phyloP scores from a whole-genome alignment of 2,888 invertebrate species.

The Plagiodera versicolora region DNA sequence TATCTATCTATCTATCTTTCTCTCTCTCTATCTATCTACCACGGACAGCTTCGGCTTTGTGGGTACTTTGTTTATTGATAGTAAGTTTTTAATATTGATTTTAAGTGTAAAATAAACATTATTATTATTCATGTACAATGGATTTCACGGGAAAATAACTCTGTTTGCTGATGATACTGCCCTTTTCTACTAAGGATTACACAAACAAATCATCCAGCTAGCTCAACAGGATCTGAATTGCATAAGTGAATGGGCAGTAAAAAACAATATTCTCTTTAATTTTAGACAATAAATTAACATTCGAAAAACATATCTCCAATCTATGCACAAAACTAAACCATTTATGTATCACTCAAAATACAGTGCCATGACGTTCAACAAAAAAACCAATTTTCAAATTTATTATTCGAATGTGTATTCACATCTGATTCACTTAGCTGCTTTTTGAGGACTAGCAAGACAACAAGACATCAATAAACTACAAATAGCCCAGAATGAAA shows the following conservation, averaged over 20 bases:
- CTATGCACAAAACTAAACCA: constrained; percentile 7
- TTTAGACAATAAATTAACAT: constrained; percentile 6
- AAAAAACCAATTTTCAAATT: constrained; percentile 3
- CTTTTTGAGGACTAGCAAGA: constrained; percentile 10
- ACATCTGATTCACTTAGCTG: too few relatives aligned
- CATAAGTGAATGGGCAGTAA: too few relatives aligned
- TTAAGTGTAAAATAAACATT: too few relatives aligned
- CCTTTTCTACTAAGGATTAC: background rate
- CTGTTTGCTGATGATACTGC: background rate
- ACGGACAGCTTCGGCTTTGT: too few relatives aligned
- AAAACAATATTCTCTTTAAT: too few relatives aligned
- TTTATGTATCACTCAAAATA: constrained; percentile 1
- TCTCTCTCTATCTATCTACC: too few relatives aligned
- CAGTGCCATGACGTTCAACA: background rate
- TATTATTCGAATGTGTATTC: constrained; percentile 6
- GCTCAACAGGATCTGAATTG: background rate
- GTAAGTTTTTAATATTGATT: too few relatives aligned
- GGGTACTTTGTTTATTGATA: too few relatives aligned
- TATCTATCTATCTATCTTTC: too few relatives aligned
- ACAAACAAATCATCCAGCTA: background rate
- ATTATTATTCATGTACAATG: background rate
- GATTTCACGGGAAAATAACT: background rate
- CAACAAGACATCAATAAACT: too few relatives aligned
- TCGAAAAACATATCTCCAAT: constrained; percentile 3
- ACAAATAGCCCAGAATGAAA: too few relatives aligned